Evolutionary conservation across 1,140 invertebrate genomes (phyloP).

Genomic region (Olivierus martensii): DNA sequence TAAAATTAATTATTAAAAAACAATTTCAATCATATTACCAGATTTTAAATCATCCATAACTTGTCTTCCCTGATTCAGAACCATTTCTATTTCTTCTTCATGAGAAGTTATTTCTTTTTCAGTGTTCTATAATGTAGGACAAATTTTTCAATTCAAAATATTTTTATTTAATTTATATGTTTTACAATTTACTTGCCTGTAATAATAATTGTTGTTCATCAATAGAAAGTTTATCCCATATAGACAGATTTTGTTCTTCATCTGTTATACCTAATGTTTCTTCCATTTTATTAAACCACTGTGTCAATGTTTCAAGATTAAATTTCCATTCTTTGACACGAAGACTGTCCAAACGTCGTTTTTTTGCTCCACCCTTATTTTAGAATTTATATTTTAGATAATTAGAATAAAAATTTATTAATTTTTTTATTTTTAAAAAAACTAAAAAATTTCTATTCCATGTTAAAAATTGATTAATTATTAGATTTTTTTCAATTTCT

Average conservation of each 20-base stretch:
- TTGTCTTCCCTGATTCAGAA: constrained; percentile 18
- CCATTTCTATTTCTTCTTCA: constrained; percentile 17
- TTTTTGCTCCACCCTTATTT: constrained; percentile 24
- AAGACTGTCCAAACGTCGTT: constrained; percentile 31
- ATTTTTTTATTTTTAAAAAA: no score
- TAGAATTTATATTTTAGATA: background rate
- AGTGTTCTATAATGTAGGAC: constrained; percentile 24
- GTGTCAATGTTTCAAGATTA: constrained; percentile 36
- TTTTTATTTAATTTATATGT: background rate
- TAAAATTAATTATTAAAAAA: no score
- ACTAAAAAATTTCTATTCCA: no score
- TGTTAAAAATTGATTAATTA: no score
- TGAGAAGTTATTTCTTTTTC: constrained; percentile 29
- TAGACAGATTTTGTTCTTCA: constrained; percentile 28
- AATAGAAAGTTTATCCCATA: constrained; percentile 40
- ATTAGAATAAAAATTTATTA: no score
- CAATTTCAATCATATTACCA: no score
- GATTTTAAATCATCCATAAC: constrained; percentile 18
- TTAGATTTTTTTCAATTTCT: no score
- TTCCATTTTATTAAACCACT: constrained; percentile 44
- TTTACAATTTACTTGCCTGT: constrained; percentile 26
- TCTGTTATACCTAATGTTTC: constrained; percentile 35
- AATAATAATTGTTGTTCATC: constrained; percentile 45
- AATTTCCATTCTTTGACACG: constrained; percentile 37
- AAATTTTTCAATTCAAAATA: background rate